Evolutionary conservation across 2,113 vertebrate genomes (phyloP).

Genomic region (Megaceryle torquata): DNA sequence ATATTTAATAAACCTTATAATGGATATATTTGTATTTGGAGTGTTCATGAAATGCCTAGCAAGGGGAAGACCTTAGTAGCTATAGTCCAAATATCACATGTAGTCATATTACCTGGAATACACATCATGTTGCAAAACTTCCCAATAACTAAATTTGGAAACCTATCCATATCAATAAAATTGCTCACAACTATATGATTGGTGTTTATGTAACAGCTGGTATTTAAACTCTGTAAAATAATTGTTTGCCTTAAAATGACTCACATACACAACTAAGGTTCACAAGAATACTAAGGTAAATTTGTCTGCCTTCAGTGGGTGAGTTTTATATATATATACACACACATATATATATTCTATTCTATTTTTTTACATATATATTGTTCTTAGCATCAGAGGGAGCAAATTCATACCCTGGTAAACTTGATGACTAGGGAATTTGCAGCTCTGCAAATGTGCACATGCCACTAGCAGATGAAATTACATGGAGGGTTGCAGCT

Average conservation of each 20-base stretch:
- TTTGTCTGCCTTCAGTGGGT: not conserved
- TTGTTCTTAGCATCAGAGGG: not conserved
- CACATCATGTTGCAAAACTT: not conserved
- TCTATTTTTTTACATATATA: no score
- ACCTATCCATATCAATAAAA: not conserved
- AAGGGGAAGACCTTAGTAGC: not conserved
- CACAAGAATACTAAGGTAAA: not conserved
- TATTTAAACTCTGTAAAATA: not conserved
- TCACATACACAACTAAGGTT: not conserved
- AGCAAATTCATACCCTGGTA: not conserved
- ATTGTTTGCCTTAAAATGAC: not conserved
- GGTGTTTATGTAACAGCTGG: not conserved
- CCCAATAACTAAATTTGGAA: not conserved
- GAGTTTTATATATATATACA: not conserved
- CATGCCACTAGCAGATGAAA: not conserved
- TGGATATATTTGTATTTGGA: not conserved
- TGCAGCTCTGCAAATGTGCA: not conserved
- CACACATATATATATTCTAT: not conserved
- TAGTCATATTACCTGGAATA: not conserved
- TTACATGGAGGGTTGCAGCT: not conserved
- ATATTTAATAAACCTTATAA: not conserved
- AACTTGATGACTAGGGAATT: not conserved
- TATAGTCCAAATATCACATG: not conserved
- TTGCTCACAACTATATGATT: not conserved
- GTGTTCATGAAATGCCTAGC: not conserved